Evolutionary conservation across 37 sponge, comb jelly and placozoan species (phyloP).

Genomic region (Ephydatia muelleri): DNA sequence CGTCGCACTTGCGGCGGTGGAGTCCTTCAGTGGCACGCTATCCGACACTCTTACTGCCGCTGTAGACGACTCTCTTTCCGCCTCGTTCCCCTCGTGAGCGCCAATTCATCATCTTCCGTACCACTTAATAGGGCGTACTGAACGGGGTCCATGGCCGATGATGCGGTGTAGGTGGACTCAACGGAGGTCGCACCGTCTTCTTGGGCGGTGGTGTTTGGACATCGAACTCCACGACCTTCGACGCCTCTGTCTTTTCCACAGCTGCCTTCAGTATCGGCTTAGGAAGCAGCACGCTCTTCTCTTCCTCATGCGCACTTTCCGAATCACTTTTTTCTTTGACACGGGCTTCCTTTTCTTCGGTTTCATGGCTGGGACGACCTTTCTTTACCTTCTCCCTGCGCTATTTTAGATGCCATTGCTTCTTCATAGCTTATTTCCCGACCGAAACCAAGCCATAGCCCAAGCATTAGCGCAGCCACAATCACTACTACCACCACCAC

Average conservation of each 20-base stretch:
- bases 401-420: constrained; percentile 27
- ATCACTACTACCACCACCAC: neutral
- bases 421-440: constrained; percentile 44
- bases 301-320: neutral
- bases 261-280: neutral
- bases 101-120: neutral
- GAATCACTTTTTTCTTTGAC: neutral
- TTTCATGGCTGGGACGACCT: neutral
- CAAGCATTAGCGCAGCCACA: neutral
- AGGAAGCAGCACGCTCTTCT: neutral
- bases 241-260: neutral
- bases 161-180: constrained; percentile 55
- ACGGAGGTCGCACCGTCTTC: constrained; percentile 2
- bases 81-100: neutral
- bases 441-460: constrained; percentile 45
- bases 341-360: neutral
- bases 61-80: neutral
- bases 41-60: neutral
- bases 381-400: constrained; percentile 16
- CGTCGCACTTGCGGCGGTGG: neutral
- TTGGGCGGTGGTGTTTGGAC: constrained; percentile 12
- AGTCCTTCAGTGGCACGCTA: neutral
- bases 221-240: constrained; percentile 31
- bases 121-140: neutral
- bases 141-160: neutral